A percentile compares a stretch with the other conserved stretches of the same genome.
These are phyloP conservation scores for Drosophila nannoptera DNA, from an alignment of 1,140 invertebrate genomes.

Conservation along the genomic window DNA sequence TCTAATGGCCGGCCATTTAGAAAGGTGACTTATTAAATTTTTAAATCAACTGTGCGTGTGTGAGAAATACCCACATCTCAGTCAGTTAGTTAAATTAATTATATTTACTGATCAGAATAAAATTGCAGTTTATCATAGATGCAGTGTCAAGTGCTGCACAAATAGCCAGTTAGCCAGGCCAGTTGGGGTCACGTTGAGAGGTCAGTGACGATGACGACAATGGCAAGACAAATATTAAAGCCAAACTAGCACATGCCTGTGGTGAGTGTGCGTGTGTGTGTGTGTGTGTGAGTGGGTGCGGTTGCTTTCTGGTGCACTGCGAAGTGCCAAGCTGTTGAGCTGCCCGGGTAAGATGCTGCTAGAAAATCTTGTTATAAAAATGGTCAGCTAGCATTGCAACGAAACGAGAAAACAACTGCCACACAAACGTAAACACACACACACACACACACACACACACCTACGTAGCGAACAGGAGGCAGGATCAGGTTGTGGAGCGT, in stretches of 20 bases:
- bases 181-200: conserved; percentile 35
- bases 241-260: conserved; percentile 26
- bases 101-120: conserved; percentile 64
- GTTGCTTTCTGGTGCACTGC: conserved; percentile 25
- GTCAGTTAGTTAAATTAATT: conserved; percentile 60
- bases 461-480: conserved; percentile 19
- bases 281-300: conserved; percentile 2
- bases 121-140: conserved; percentile 68
- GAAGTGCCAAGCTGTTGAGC: conserved; percentile 42
- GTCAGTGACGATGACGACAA: conserved; percentile 42
- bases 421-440: background rate
- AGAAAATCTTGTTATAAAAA: conserved; percentile 69
- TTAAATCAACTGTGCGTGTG: conserved; percentile 61
- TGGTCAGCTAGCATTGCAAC: conserved; percentile 56
- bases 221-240: conserved; percentile 63
- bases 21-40: conserved; percentile 59
- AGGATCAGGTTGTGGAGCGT: conserved; percentile 27
- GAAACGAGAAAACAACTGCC: conserved; percentile 29
- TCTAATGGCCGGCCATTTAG: conserved; percentile 57
- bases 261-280: conserved; percentile 1
- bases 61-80: conserved; percentile 21
- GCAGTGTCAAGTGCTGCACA: conserved; percentile 61
- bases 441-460: background rate
- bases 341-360: conserved; percentile 51
- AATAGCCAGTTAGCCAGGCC: conserved; percentile 50